phyloP scores from a whole-genome alignment of 2,113 vertebrate species.

The Glareola pratincola region DNA sequence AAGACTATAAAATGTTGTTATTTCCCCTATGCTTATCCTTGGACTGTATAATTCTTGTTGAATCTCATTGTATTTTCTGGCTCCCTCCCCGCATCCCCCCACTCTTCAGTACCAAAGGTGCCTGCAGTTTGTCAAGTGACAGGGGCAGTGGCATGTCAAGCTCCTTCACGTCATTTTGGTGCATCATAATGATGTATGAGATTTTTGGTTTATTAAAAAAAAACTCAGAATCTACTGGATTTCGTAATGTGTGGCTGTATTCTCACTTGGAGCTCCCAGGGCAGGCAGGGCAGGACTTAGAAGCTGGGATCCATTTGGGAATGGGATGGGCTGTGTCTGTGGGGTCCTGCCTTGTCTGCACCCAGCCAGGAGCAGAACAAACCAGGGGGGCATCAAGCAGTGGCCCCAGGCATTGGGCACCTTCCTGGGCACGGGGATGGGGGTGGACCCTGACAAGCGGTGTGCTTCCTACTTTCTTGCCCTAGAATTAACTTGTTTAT shows the following conservation, averaged over 20 bases:
- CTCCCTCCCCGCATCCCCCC: background rate
- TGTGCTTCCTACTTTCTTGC: background rate
- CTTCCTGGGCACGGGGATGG: too few relatives aligned
- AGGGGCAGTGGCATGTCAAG: accelerated
- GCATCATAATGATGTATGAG: background rate
- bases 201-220: background rate
- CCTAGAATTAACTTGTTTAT: background rate
- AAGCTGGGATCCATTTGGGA: background rate
- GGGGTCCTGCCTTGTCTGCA: background rate
- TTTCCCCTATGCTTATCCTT: background rate
- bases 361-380: background rate
- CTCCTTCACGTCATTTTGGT: background rate
- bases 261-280: background rate
- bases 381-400: background rate
- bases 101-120: background rate
- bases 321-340: background rate
- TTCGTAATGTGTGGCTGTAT: background rate
- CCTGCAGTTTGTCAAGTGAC: background rate
- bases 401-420: accelerated
- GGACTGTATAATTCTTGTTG: background rate
- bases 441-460: background rate
- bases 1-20: background rate
- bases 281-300: background rate
- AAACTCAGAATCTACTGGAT: background rate
- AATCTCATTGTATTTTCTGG: background rate